Evolutionary conservation across 2,888 invertebrate species (phyloP), one percentile per base, ranked within the genome.

Genomic region (Drosophila mimetica): DNA sequence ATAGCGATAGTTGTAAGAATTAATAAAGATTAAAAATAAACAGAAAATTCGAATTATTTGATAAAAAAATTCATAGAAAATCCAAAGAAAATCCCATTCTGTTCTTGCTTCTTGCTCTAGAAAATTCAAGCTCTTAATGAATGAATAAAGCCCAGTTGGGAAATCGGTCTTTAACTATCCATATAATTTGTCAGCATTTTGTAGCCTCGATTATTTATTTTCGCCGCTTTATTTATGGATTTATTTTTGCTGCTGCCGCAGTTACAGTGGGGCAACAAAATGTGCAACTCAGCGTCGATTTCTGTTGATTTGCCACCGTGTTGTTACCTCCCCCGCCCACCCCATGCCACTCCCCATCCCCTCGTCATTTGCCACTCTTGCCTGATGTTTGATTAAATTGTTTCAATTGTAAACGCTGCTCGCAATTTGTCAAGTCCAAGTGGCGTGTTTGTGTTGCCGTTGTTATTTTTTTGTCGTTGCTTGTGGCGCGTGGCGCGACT

Each of bases 361-460:
- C 53, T n/a, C 28, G 22, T 32, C 46, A 53, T 69, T 52, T 47
- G 55, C 54, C 55, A 54, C 58, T 59, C 25, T 48, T 34, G 61
- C 47, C 50, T 59, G 64, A 51, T 71, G 69, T 57, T 76, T 74
- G 67, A 81, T 81, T 85, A 85, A 81, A 85, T 85, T 82, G 81
- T 85, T 82, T 77, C 85, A 76, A 84, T 81, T 84, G 80, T 69
- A 60, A 81, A 71, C 61, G 79, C 70, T 82, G 85, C 77, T 77
- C 74, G 71, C 80, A 80, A 80, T 80, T 80, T 80, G 80, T 80
- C 80, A 84, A 79, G 82, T 66, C 53, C 80, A 82, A 85, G 86
- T 82, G 83, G 79, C 76, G 79, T 79, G 81, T 73, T 75, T 75
- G 58, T 70, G 58, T 50, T 50, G 53, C 34, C 52, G 53, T 48